Conservation (phyloP, 2,797 vertebrate species). For the Coreius guichenoti region DNA sequence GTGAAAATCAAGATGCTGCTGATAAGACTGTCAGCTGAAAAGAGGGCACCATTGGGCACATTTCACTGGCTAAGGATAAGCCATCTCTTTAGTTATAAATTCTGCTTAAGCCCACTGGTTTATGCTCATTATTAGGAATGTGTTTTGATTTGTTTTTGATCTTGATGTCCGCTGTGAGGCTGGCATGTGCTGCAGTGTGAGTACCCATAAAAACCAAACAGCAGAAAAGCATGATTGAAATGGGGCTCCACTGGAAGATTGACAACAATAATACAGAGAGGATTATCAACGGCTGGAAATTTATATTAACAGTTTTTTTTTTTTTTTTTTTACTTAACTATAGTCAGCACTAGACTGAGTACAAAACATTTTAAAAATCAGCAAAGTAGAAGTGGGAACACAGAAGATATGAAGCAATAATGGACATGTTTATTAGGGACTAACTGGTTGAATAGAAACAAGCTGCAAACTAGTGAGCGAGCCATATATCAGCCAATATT, state of each 20-base stretch:
- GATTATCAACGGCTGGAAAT: constrained; percentile 40
- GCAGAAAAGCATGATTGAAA: constrained; percentile 36
- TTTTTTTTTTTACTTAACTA: neutral
- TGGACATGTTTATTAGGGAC: neutral
- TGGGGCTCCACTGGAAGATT: constrained; percentile 33
- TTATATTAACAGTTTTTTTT: neutral
- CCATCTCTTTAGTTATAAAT: constrained; percentile 6
- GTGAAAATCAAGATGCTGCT: constrained; percentile 21
- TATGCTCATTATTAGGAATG: constrained; percentile 11
- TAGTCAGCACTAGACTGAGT: neutral
- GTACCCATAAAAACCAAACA: constrained; percentile 30
- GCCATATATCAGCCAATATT: neutral
- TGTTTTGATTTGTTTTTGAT: constrained; percentile 10
- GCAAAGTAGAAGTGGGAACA: neutral
- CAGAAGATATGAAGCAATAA: neutral
- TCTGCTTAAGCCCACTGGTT: neutral
- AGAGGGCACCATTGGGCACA: constrained; percentile 4
- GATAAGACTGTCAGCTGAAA: constrained; percentile 33
- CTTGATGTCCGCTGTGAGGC: neutral
- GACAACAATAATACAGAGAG: constrained; percentile 42
- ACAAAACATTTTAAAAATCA: neutral
- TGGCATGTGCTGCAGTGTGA: constrained; percentile 5
- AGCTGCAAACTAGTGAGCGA: neutral
- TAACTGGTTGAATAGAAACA: neutral
- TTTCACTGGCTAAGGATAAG: neutral